Base-by-base conservation (phyloP, 2,888 invertebrate species). In the Eupithecia abbreviata region DNA sequence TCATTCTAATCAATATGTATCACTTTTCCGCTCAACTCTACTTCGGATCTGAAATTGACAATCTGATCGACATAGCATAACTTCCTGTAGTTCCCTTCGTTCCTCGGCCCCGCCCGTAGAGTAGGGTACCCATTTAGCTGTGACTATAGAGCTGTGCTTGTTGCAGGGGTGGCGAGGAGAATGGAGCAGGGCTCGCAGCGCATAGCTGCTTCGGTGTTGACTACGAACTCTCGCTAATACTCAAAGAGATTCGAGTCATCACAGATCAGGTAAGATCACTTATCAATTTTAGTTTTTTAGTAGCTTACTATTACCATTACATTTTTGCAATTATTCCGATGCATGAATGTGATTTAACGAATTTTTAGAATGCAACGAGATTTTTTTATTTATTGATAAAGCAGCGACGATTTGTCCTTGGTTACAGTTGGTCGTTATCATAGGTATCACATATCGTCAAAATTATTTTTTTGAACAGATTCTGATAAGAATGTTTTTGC, bases 161-260 rank as follows among this genome's bases (percentile, higher is more conserved):
- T 93, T 94, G 87, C 91, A 95, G 95, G 91, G 91, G 93, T 87
- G 95, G 93, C 88, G 95, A 96, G 89, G 96, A 96, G 88, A 96
- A 97, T 87, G 97, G 97, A 81, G 96, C 97, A 87, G 96, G 97
- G 92, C 96, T 97, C 90, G 96, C 97, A 88, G 97, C 97, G 92
- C 97, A 97, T 92, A 97, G 97, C 93, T 98, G 98, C 95, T 97
- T 98, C 91, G 98, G 98, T 93, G 98, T 98, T 89, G 98, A 98
- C 95, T 98, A 98, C 94, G 99, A 99, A 96, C 97, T 99, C 95
- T 97, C 98, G 89, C 97, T 98, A 93, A 99, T 99, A 93, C 96
- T 99, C 89, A 98, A 98, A 95, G 99, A 99, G 96, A 96, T 98
- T 92, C 97, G 98, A 92, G 97, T 97, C 96, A 98, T 98, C 94